Percentiles rank a stretch among this genome's conserved stretches.
These are phyloP conservation scores for Suncus etruscus DNA, from an alignment of 2,113 vertebrate genomes.

Conservation along the genomic window DNA sequence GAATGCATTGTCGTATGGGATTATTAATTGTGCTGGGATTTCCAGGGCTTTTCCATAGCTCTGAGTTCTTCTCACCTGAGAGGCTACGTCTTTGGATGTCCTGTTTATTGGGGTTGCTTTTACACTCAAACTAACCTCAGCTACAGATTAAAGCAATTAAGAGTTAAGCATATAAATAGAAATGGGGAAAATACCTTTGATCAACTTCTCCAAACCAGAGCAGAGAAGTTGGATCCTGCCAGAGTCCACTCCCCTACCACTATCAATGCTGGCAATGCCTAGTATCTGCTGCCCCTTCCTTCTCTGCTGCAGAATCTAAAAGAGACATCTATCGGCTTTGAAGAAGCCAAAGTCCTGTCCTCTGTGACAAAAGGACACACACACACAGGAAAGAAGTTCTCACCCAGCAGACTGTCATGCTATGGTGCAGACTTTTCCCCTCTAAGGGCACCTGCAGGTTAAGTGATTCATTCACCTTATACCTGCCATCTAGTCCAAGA, in stretches of 20 bases:
- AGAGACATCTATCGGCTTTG: background rate
- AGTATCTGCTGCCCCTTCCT: background rate
- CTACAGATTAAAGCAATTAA: background rate
- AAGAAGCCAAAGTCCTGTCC: background rate
- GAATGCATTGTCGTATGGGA: conserved; percentile 78
- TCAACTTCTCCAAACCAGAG: background rate
- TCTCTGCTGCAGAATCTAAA: background rate
- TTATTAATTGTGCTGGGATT: conserved; percentile 76
- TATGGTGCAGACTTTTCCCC: too few relatives aligned
- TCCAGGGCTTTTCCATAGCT: conserved; percentile 62
- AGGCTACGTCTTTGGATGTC: background rate
- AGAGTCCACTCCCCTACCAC: background rate
- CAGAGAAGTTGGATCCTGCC: background rate
- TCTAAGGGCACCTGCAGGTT: too few relatives aligned
- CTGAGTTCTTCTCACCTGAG: conserved; percentile 54
- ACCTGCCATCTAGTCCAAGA: too few relatives aligned
- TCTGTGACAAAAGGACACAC: background rate
- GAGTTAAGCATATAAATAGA: background rate
- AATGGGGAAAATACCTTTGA: background rate
- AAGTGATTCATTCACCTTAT: too few relatives aligned
- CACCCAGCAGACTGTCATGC: too few relatives aligned
- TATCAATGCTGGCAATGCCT: background rate
- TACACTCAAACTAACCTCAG: conserved; percentile 43
- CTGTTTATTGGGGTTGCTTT: conserved; percentile 10
- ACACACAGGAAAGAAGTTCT: background rate